Evolutionary conservation across 2,797 vertebrate genomes (phyloP).

Genomic region (Euphonia xanthogaster): DNA sequence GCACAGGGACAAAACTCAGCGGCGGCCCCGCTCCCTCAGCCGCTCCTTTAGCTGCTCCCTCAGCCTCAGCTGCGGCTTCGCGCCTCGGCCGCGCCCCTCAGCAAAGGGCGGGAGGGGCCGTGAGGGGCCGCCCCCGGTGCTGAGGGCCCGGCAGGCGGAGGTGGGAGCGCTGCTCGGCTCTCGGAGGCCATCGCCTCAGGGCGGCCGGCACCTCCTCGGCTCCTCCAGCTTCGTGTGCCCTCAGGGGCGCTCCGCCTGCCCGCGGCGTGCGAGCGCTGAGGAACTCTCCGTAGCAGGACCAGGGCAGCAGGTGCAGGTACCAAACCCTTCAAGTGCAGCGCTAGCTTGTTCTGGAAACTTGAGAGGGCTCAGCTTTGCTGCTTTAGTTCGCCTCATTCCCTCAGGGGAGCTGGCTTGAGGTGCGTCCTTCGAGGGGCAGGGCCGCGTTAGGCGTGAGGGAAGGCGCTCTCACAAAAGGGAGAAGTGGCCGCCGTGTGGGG

Average conservation of each 20-base stretch:
- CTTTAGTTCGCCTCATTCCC: rapidly evolving
- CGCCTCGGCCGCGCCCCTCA: neutral
- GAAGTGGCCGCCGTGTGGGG: rapidly evolving
- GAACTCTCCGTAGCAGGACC: rapidly evolving
- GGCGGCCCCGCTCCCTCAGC: rapidly evolving
- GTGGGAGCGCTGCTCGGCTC: rapidly evolving
- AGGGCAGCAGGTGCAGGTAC: rapidly evolving
- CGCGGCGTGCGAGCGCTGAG: rapidly evolving
- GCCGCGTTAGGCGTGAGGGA: rapidly evolving
- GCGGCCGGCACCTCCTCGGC: rapidly evolving
- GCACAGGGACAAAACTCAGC: rapidly evolving
- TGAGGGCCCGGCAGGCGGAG: rapidly evolving
- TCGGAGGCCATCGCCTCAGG: rapidly evolving
- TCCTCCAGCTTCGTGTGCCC: rapidly evolving
- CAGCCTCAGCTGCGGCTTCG: neutral
- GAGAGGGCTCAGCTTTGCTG: rapidly evolving
- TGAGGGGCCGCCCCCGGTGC: rapidly evolving
- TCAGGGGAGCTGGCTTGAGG: too few species aligned
- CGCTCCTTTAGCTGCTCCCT: neutral
- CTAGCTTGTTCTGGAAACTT: rapidly evolving
- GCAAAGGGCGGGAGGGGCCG: neutral
- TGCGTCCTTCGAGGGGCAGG: rapidly evolving
- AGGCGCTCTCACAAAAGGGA: rapidly evolving
- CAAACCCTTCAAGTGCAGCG: rapidly evolving
- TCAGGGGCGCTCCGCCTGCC: rapidly evolving